These are phyloP conservation scores for Peromyscus melanophrys DNA, from an alignment of 2,797 vertebrate species.

Conservation along the genomic window DNA sequence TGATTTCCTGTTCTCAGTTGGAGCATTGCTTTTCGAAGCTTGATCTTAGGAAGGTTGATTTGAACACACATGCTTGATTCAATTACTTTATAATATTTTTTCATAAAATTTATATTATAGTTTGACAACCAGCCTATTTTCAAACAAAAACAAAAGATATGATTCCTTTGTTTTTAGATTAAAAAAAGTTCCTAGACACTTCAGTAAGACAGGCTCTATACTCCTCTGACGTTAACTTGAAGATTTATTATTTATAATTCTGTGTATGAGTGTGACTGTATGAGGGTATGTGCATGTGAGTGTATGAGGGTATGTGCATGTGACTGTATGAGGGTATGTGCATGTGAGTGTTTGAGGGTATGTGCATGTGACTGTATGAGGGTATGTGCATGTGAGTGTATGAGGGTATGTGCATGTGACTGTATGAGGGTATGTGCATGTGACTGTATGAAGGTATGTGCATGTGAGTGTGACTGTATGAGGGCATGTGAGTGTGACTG, in stretches of 20 bases:
- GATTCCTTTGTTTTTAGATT: not conserved
- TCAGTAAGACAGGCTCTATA: not conserved
- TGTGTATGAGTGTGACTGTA: not conserved
- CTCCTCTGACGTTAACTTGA: not conserved
- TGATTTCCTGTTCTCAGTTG: constrained; percentile 5
- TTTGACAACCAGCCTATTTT: not conserved
- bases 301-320: not conserved
- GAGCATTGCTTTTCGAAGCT: constrained; percentile 44
- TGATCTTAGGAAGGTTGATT: not conserved
- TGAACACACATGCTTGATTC: constrained; percentile 4
- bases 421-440: no score
- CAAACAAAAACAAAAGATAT: not conserved
- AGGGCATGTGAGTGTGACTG: no score
- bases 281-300: no score
- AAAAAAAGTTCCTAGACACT: not conserved
- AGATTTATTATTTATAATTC: not conserved
- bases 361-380: no score
- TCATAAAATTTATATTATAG: not conserved
- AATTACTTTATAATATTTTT: constrained; percentile 23
- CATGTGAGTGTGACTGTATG: no score
- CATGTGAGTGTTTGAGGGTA: no score
- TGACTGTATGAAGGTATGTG: no score
- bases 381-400: no score
- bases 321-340: not conserved
- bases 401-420: no score